A percentile compares a stretch with the other conserved stretches of the same genome.
phyloP scores from a whole-genome alignment of 53 echinoderm and acorn worm species.

The Antedon mediterranea region DNA sequence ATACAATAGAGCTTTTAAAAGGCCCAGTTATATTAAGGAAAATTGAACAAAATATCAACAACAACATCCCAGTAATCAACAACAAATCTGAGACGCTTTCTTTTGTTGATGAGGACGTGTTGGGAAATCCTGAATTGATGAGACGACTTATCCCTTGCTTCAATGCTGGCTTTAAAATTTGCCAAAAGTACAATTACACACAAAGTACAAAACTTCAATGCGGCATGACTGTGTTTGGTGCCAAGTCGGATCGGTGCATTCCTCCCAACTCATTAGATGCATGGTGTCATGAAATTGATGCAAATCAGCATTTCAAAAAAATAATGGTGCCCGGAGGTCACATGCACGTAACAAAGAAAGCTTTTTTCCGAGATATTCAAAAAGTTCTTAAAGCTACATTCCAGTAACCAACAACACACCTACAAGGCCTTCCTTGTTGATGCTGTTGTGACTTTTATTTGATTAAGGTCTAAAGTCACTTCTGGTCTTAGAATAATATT shows the following conservation, averaged over 20 bases:
- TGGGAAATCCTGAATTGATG: conserved; percentile 17
- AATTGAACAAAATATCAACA: neutral
- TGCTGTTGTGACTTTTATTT: no score
- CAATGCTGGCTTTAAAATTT: conserved; percentile 18
- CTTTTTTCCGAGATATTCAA: neutral
- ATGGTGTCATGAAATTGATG: conserved; percentile 18
- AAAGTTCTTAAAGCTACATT: neutral
- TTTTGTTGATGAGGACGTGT: conserved; percentile 26
- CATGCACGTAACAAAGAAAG: conserved; percentile 17
- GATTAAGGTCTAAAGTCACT: no score
- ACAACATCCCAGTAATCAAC: neutral
- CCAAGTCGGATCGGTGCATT: conserved; percentile 24
- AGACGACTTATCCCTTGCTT: conserved; percentile 22
- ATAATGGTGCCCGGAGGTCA: conserved; percentile 21
- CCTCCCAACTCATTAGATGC: conserved; percentile 15
- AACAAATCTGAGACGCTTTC: neutral
- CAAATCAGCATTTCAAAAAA: conserved; percentile 8
- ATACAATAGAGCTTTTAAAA: neutral
- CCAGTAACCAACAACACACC: no score
- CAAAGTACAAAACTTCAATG: conserved; percentile 5
- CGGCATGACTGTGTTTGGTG: conserved; percentile 38
- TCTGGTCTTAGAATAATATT: no score
- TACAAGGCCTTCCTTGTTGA: no score
- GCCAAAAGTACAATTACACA: conserved; percentile 8
- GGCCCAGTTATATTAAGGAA: neutral